Conservation (phyloP, 2,888 invertebrate species). For the Eugnorisma glareosa region DNA sequence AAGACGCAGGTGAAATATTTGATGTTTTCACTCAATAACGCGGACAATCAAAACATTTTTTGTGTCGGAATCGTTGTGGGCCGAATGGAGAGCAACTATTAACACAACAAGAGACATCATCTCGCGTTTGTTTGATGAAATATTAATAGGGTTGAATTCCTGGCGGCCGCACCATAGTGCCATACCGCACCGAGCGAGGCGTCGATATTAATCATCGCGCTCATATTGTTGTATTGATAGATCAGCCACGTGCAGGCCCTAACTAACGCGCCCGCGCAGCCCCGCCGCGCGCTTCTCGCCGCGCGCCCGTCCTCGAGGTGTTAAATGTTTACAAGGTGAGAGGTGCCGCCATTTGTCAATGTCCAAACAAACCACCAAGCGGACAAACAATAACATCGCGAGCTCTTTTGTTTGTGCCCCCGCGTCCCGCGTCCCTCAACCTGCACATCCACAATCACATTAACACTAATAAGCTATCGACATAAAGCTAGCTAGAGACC, state of each 20-base stretch:
- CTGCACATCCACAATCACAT: neutral
- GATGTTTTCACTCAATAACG: constrained; percentile 74
- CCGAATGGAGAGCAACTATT: constrained; percentile 75
- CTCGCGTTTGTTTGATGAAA: constrained; percentile 83
- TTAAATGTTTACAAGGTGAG: constrained; percentile 83
- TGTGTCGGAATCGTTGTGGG: constrained; percentile 57
- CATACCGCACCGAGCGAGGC: constrained; percentile 51
- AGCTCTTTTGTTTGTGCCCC: constrained; percentile 60
- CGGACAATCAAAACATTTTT: constrained; percentile 77
- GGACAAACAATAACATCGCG: constrained; percentile 66
- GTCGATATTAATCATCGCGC: constrained; percentile 82
- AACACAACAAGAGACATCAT: constrained; percentile 71
- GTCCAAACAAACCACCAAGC: constrained; percentile 76
- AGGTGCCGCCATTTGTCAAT: constrained; percentile 80
- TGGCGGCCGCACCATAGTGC: constrained; percentile 62
- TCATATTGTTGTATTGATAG: constrained; percentile 74
- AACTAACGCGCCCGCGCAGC: constrained; percentile 68
- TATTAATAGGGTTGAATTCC: constrained; percentile 86
- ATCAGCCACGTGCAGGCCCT: constrained; percentile 61
- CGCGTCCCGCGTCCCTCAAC: neutral
- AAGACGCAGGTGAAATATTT: constrained; percentile 66
- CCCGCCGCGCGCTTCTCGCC: constrained; percentile 22
- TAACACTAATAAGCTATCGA: neutral
- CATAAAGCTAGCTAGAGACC: constrained; percentile 1
- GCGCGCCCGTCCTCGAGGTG: constrained; percentile 73